phyloP scores from a whole-genome alignment of 2,888 invertebrate species.

The Julus scanicus region DNA sequence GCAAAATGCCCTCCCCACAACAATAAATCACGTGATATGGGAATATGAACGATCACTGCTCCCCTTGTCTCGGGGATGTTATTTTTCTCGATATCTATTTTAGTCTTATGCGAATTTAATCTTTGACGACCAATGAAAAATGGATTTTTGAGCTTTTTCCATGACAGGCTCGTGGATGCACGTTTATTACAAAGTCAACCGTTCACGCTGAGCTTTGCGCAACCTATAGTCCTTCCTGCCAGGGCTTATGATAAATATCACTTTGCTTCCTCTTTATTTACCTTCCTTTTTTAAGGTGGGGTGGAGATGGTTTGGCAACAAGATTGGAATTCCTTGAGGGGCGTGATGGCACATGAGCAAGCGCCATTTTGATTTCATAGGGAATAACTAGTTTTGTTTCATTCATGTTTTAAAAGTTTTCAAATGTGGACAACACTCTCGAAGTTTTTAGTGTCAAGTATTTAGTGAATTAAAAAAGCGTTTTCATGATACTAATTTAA shows the following conservation, averaged over 20 bases:
- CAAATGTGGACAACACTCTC: too few relatives aligned
- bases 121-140: conserved; percentile 47
- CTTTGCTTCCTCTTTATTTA: conserved; percentile 35
- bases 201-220: not conserved
- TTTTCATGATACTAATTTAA: too few relatives aligned
- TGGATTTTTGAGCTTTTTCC: conserved; percentile 44
- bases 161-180: conserved; percentile 6
- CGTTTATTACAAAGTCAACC: conserved; percentile 46
- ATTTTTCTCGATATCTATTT: conserved; percentile 46
- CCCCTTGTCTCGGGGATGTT: conserved; percentile 40
- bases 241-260: conserved; percentile 43
- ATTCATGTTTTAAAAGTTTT: too few relatives aligned
- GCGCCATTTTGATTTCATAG: not conserved
- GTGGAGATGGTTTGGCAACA: not conserved
- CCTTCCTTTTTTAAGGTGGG: conserved; percentile 32
- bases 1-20: conserved; percentile 41
- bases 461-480: too few relatives aligned
- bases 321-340: not conserved
- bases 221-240: not conserved
- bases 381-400: not conserved
- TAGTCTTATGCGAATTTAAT: conserved; percentile 47
- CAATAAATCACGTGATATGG: conserved; percentile 41
- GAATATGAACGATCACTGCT: conserved; percentile 40
- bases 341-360: not conserved
- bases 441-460: too few relatives aligned